Evolutionary conservation across 2,797 vertebrate species (phyloP).

Genomic region (Phrynocephalus guinanensis): DNA sequence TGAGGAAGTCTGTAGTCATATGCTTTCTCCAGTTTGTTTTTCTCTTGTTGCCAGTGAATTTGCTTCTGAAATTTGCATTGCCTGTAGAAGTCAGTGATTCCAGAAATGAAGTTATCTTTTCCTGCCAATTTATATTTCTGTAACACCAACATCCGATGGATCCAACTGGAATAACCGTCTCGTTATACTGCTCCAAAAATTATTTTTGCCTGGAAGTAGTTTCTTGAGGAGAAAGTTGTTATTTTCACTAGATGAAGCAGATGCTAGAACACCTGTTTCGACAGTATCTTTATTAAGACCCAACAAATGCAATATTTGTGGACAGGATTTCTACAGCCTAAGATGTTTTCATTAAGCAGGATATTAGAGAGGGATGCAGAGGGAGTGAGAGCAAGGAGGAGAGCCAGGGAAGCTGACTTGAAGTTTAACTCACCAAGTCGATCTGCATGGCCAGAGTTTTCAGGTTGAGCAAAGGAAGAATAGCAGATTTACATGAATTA

Average conservation of each 20-base stretch:
- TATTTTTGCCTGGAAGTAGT: background rate
- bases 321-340: background rate
- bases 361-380: background rate
- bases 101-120: accelerated
- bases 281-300: background rate
- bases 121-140: background rate
- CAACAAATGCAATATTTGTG: background rate
- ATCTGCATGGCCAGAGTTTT: background rate
- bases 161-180: background rate
- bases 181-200: background rate
- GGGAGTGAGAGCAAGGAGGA: background rate
- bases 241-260: background rate
- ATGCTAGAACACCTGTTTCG: background rate
- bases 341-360: background rate
- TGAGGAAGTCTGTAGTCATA: accelerated
- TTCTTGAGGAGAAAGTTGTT: background rate
- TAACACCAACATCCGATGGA: background rate
- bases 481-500: background rate
- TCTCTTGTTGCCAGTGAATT: background rate
- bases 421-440: background rate
- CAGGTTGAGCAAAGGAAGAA: background rate
- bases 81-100: background rate
- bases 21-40: slow-evolving; percentile 18
- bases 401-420: background rate
- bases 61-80: background rate